These are phyloP conservation scores for Drosophila obscura DNA, from an alignment of 1,140 invertebrate genomes.

Conservation along the genomic window DNA sequence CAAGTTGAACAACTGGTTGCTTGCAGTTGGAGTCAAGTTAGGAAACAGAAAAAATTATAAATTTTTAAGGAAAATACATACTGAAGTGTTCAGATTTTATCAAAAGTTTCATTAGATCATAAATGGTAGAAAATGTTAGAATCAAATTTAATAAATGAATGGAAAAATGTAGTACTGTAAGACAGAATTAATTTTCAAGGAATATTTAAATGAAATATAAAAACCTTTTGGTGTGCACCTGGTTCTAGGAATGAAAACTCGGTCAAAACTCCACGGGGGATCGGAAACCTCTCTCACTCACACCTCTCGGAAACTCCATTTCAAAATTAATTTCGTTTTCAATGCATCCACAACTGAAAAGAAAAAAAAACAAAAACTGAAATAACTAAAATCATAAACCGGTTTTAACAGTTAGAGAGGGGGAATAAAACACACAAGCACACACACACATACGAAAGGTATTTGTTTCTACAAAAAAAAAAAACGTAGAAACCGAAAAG, in stretches of 20 bases:
- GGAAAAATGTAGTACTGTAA: too few relatives aligned
- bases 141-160: too few relatives aligned
- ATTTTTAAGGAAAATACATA: not conserved
- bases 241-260: slow-evolving; percentile 38
- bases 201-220: not conserved
- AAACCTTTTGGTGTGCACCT: not conserved
- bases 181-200: not conserved
- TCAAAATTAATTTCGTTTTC: slow-evolving; percentile 78
- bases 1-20: slow-evolving; percentile 13
- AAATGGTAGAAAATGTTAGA: too few relatives aligned
- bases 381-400: slow-evolving; percentile 40
- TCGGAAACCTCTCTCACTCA: slow-evolving; percentile 20
- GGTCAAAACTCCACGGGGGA: slow-evolving; percentile 60
- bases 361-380: slow-evolving; percentile 13
- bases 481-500: slow-evolving; percentile 19
- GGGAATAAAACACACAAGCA: slow-evolving; percentile 16
- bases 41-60: not conserved
- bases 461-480: slow-evolving; percentile 68
- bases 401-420: slow-evolving; percentile 65
- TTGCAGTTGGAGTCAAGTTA: not conserved
- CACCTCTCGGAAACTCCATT: slow-evolving; percentile 24
- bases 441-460: slow-evolving; percentile 36
- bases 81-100: not conserved
- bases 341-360: slow-evolving; percentile 48
- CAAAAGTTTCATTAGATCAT: too few relatives aligned